A percentile compares a stretch with the other conserved stretches of the same genome.
These are phyloP conservation scores for Helicolenus hilgendorfi DNA, from an alignment of 2,797 vertebrate genomes.

Conservation along the genomic window DNA sequence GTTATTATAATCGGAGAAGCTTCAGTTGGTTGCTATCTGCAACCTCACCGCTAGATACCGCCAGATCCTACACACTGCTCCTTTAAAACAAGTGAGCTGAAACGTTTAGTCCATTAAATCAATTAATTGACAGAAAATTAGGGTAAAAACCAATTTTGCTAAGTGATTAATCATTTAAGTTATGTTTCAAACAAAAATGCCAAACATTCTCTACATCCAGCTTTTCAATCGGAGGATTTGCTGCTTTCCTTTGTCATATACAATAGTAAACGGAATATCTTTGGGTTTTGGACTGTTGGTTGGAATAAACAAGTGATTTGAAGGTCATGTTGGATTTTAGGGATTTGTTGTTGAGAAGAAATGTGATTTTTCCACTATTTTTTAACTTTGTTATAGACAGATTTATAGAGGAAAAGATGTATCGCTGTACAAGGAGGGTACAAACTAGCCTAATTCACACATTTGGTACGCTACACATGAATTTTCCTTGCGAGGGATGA, in stretches of 20 bases:
- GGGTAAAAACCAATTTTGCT: too few species aligned
- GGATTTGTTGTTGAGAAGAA: neutral
- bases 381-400: neutral
- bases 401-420: neutral
- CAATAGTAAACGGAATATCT: neutral
- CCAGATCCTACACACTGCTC: neutral
- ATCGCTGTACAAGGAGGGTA: neutral
- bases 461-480: neutral
- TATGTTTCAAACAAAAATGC: neutral
- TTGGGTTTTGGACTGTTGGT: neutral
- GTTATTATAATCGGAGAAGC: too few species aligned
- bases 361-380: neutral
- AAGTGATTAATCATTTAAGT: fast-evolving
- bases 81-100: neutral
- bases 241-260: neutral
- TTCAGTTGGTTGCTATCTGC: neutral
- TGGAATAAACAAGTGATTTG: neutral
- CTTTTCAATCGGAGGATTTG: neutral
- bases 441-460: neutral
- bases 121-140: neutral
- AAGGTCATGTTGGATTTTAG: neutral
- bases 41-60: too few species aligned
- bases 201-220: neutral
- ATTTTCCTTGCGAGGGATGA: neutral
- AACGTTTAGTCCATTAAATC: neutral